Evolutionary conservation across 2,888 invertebrate genomes (phyloP), one percentile per base, ranked within the genome.

Genomic region (Stegophylla sp.): DNA sequence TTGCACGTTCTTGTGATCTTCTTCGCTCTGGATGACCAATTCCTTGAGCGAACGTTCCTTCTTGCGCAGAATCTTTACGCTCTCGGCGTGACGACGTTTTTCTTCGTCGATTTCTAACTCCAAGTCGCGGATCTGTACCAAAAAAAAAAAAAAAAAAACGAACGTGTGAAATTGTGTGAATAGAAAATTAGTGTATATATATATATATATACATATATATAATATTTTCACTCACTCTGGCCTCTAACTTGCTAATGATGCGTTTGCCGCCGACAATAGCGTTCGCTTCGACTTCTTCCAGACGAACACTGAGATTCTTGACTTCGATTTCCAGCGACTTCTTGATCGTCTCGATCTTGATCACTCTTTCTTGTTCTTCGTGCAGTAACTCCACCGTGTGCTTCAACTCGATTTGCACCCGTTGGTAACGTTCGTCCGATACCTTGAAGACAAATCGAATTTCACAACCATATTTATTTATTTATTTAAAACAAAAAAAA

Each of bases 1-100:
- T 84, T 92, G 89, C 86, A 97, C 94, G 89, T 95, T 96, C 92
- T 96, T 97, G 88, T 97, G 94, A 88, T 98, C 97, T 88, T 98
- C 97, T 88, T 97, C 97, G 86, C 94, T 93, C 88, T 96, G 95
- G 85, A 97, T 92, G 89, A 96, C 91, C 84, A 97, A 92, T 88
- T 97, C 97, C 90, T 98, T 97, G 86, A 97, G 93, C 86, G 92
- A 92, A 86, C 97, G 95, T 87, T 98, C 97, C 92, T 98, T 98
- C 91, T 98, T 98, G 89, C 97, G 94, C 86, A 97, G 90, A 87
- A 97, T 96, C 91, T 97, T 97, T 88, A 97, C 95, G 86, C 97
- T 96, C 88, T 98, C 97, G 85, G 96, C 93, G 89, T 98, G 97
- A 87, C 97, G 93, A 87, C 97, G 93, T 90, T 96, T 96, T 89